These are phyloP conservation scores for Capreolus pygargus DNA, from an alignment of 2,113 vertebrate genomes.

Conservation along the genomic window DNA sequence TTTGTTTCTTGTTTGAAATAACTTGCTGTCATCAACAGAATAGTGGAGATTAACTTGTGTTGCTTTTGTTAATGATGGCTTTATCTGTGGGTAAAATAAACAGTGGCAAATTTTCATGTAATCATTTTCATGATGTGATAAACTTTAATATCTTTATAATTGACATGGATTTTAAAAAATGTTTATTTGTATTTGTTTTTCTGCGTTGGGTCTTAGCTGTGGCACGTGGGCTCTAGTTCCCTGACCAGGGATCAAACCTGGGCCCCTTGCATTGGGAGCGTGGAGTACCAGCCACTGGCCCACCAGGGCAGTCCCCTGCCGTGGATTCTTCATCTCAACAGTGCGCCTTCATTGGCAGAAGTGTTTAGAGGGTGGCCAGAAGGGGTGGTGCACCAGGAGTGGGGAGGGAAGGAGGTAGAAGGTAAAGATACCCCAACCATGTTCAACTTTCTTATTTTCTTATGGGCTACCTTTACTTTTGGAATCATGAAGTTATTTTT, in stretches of 20 bases:
- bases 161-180: neutral
- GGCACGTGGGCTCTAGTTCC: neutral
- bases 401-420: neutral
- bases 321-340: neutral
- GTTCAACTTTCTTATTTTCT: neutral
- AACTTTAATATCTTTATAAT: neutral
- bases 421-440: neutral
- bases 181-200: neutral
- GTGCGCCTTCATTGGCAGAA: neutral
- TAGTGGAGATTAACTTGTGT: neutral
- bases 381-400: no score
- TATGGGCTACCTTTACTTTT: neutral
- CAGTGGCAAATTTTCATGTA: neutral
- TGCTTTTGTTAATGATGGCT: slow-evolving; percentile 10
- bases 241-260: neutral
- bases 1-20: slow-evolving; percentile 46
- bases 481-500: slow-evolving; percentile 15
- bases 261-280: neutral
- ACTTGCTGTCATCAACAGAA: neutral
- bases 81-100: slow-evolving; percentile 37
- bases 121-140: neutral
- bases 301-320: neutral
- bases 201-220: neutral
- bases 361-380: neutral
- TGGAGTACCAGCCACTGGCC: neutral